A percentile compares a stretch with the other conserved stretches of the same genome.
Conservation (phyloP, 2,113 vertebrate species). For the Rafetus swinhoei region DNA sequence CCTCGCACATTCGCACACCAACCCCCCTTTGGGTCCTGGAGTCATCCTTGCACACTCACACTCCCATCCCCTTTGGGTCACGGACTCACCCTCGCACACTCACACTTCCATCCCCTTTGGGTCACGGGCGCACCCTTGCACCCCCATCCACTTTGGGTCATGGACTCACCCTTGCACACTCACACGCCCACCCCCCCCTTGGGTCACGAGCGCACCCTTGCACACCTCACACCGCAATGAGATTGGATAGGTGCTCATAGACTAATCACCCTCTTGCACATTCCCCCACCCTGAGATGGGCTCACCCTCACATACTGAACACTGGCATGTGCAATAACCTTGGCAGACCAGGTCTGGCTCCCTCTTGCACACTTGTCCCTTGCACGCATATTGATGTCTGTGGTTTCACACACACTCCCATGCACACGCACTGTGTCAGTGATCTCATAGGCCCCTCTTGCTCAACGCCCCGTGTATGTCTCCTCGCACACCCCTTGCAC, state of each 20-base stretch:
- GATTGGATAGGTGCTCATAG: background rate
- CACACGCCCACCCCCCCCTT: background rate
- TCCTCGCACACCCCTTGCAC: background rate
- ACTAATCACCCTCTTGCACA: background rate
- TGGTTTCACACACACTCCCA: background rate
- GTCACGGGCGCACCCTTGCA: too few relatives aligned
- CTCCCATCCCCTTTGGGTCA: too few relatives aligned
- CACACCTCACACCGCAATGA: background rate
- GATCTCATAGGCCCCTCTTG: too few relatives aligned
- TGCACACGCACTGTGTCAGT: too few relatives aligned
- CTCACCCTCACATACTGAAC: background rate
- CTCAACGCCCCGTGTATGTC: too few relatives aligned
- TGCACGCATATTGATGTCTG: background rate
- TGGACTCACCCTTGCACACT: background rate
- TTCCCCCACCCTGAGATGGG: background rate
- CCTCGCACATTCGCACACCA: too few relatives aligned
- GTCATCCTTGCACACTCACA: too few relatives aligned
- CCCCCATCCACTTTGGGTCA: too few relatives aligned
- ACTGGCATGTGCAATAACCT: background rate
- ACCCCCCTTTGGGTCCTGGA: too few relatives aligned
- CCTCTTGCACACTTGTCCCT: background rate
- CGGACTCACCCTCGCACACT: too few relatives aligned
- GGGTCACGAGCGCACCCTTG: background rate
- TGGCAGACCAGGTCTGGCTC: background rate
- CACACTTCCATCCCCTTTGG: too few relatives aligned